Base-by-base conservation (phyloP, 2,888 invertebrate genomes). In the Nysson spinosus region DNA sequence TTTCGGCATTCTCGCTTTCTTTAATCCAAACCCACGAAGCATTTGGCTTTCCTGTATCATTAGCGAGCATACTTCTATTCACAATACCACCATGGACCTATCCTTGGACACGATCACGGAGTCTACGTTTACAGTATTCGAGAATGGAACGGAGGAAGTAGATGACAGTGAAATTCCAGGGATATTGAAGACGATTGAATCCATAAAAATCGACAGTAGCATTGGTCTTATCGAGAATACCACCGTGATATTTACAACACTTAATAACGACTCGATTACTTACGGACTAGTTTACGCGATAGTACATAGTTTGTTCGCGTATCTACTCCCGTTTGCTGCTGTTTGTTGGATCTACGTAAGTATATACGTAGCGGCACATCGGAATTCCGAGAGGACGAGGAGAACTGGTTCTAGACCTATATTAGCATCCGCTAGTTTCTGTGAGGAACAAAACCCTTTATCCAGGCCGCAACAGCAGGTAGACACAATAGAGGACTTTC, bases 321-420 rank as follows among this genome's bases (percentile, higher is more conserved):
- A 90, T 68, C 76, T 90, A 26, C 78, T 88, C 2, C 91, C 92
- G 0, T 90, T 92, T 65, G 76, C 87, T n/a, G 89, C 90, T 14
- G 92, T 95, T 44, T 91, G 93, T 83, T 90, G 93, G 85, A 93
- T 94, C 84, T 95, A 95, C 84, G 89, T 91, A 17, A 90, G 92
- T 67, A 94, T 94, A 66, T 95, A 94, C 85, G 90, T 91, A 9
- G 95, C 94, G 5, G 95, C 95, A 4, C 91, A 92, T 70, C 91
- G 91, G 58, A 95, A 94, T 62, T 93, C 91, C 57, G 90, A 91
- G 69, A 87, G 92, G 14, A 91, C 92, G 49, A 85, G 89, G 30
- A 86, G 85, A 46, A 87, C 81, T 11, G 87, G 87, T 0, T 87
- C 87, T 0, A 75, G 85, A 19, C 87, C 87, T 17, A 82, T 85